These are phyloP conservation scores for Drosophila paulistorum DNA, from an alignment of 1,140 invertebrate genomes.

Conservation along the genomic window DNA sequence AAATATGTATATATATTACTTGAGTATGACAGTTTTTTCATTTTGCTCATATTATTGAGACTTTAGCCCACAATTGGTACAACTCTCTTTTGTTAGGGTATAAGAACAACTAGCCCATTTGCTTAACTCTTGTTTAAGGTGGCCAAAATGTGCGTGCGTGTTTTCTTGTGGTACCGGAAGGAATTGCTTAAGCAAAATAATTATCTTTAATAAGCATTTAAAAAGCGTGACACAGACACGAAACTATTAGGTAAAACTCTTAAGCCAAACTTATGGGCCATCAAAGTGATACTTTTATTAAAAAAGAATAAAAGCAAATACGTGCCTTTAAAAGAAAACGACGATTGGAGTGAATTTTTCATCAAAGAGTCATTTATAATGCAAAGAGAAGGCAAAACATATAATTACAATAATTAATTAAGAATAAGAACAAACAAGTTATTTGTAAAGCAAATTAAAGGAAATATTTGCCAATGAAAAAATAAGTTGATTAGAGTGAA, in stretches of 20 bases:
- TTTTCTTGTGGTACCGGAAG: slow-evolving; percentile 43
- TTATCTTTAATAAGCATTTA: slow-evolving; percentile 75
- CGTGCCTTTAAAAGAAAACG: background rate
- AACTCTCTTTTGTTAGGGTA: background rate
- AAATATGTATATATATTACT: too few relatives aligned
- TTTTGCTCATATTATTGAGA: too few relatives aligned
- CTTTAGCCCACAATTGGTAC: too few relatives aligned
- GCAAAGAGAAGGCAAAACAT: too few relatives aligned
- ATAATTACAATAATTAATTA: background rate
- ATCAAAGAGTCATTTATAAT: too few relatives aligned
- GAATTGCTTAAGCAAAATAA: slow-evolving; percentile 56
- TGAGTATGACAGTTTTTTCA: too few relatives aligned
- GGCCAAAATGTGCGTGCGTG: slow-evolving; percentile 57
- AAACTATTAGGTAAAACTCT: background rate
- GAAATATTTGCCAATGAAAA: too few relatives aligned
- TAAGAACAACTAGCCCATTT: slow-evolving; percentile 40
- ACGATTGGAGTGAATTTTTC: background rate
- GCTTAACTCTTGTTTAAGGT: slow-evolving; percentile 34
- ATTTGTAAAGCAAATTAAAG: background rate
- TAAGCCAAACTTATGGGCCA: background rate
- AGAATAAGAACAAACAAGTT: slow-evolving; percentile 3
- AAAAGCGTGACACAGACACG: slow-evolving; percentile 41
- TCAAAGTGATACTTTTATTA: slow-evolving; percentile 1
- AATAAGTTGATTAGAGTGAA: too few relatives aligned
- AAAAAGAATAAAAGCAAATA: background rate